These are phyloP conservation scores for Epinotia demarniana DNA, from an alignment of 2,888 invertebrate genomes.

Conservation along the genomic window DNA sequence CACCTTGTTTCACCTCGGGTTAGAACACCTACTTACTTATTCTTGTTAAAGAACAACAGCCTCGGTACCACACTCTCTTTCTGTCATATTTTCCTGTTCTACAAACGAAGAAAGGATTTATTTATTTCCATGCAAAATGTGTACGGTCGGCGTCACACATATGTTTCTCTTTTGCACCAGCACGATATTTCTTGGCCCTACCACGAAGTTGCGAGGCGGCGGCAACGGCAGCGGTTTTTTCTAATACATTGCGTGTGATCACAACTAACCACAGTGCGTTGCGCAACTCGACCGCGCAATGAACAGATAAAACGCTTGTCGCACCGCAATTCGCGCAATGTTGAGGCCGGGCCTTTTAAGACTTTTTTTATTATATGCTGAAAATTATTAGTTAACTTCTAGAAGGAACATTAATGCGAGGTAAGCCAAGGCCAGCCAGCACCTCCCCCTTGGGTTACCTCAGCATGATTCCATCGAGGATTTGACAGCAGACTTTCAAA, in stretches of 20 bases:
- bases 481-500: conserved; percentile 65
- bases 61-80: background rate
- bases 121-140: background rate
- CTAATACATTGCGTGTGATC: too few species aligned
- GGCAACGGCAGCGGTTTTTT: too few species aligned
- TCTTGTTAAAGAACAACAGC: background rate
- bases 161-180: too few species aligned
- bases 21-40: background rate
- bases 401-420: conserved; percentile 22
- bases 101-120: background rate
- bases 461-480: conserved; percentile 65
- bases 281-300: too few species aligned
- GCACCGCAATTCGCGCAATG: too few species aligned
- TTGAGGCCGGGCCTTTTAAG: too few species aligned
- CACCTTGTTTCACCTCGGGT: background rate
- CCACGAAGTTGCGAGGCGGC: too few species aligned
- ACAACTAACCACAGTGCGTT: too few species aligned
- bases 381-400: background rate
- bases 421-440: conserved; percentile 54
- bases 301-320: too few species aligned
- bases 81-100: background rate
- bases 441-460: conserved; percentile 64
- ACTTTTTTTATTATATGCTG: background rate
- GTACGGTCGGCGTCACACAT: too few species aligned
- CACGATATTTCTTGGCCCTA: too few species aligned